Conservation (phyloP, 2,113 vertebrate species). For the Takifugu flavidus region DNA sequence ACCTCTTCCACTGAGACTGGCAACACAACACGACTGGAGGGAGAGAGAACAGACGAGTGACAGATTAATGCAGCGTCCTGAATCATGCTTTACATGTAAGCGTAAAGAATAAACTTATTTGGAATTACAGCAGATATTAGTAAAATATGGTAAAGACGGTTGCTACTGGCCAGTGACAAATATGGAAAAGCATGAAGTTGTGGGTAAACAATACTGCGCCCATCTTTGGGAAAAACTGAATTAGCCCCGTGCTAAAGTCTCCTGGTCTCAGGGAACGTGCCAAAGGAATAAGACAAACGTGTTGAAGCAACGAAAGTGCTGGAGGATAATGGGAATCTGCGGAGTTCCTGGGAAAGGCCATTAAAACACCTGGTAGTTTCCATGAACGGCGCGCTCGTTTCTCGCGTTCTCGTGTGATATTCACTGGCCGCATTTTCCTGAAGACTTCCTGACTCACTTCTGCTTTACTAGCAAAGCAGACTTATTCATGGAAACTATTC, state of each 20-base stretch:
- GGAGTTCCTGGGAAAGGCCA: too few species aligned
- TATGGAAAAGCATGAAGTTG: neutral
- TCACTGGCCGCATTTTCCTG: too few species aligned
- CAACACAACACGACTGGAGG: constrained; percentile 87
- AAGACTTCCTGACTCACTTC: too few species aligned
- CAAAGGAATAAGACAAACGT: neutral
- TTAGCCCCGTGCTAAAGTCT: neutral
- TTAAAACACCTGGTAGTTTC: too few species aligned
- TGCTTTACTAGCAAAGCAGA: too few species aligned
- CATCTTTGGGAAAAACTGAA: constrained; percentile 13
- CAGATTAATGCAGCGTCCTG: neutral
- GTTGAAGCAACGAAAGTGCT: neutral
- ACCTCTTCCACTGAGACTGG: constrained; percentile 97
- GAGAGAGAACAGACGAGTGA: neutral
- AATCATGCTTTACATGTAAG: too few species aligned
- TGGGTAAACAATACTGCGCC: neutral
- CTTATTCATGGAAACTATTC: too few species aligned
- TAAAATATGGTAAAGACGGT: too few species aligned
- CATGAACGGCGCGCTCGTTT: too few species aligned
- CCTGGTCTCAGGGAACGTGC: neutral
- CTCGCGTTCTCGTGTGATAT: too few species aligned
- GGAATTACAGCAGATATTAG: neutral
- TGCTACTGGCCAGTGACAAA: neutral
- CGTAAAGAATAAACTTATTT: neutral
- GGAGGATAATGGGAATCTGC: neutral